Evolutionary conservation across 2,888 invertebrate species (phyloP).

Genomic region (Rhagonycha lutea): DNA sequence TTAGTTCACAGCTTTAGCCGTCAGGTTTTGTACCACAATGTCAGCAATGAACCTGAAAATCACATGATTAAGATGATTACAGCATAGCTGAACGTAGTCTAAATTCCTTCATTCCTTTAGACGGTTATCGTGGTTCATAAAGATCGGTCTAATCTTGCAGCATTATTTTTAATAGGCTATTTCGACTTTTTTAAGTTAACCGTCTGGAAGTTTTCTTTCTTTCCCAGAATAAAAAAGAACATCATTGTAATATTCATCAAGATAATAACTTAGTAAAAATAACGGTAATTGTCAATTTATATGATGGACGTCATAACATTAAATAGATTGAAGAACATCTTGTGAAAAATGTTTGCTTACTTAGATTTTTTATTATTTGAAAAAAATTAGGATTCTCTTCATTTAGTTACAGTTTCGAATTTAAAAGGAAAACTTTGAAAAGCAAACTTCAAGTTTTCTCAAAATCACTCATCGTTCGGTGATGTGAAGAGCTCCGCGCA

Average conservation of each 20-base stretch:
- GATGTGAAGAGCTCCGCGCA: too few relatives aligned
- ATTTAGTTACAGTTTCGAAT: neutral
- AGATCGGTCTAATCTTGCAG: constrained; percentile 27
- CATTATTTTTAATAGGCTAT: constrained; percentile 30
- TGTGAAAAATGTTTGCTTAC: neutral
- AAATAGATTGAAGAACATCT: neutral
- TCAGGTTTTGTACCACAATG: constrained; percentile 17
- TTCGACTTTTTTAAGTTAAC: constrained; percentile 28
- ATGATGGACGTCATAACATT: neutral
- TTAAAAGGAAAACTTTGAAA: neutral
- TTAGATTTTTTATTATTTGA: neutral
- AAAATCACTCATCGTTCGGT: too few relatives aligned
- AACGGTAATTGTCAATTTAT: neutral
- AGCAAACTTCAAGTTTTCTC: too few relatives aligned
- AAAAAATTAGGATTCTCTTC: neutral
- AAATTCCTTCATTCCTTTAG: constrained; percentile 15
- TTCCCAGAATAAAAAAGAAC: constrained; percentile 15
- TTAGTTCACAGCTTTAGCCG: neutral
- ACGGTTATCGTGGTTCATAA: constrained; percentile 24
- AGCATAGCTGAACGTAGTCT: constrained; percentile 25
- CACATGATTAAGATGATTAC: constrained; percentile 35
- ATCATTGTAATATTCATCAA: constrained; percentile 17
- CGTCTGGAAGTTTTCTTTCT: constrained; percentile 25
- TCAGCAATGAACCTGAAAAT: constrained; percentile 32
- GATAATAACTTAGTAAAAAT: constrained; percentile 6